Base-by-base conservation (phyloP, 1,140 invertebrate genomes). In the Helicoverpa armigera region DNA sequence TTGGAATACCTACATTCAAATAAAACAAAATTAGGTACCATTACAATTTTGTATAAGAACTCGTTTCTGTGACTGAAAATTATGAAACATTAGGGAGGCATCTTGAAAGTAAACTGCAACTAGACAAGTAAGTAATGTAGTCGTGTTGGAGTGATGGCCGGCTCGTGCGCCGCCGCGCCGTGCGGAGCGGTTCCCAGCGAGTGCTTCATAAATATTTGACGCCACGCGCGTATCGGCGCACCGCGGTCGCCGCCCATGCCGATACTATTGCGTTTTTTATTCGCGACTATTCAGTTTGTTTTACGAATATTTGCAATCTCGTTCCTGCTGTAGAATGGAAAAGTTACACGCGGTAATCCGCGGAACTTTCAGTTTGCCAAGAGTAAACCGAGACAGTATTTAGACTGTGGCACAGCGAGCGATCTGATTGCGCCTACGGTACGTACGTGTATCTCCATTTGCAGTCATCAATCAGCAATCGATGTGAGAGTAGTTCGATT, bases 191-290 rank as follows among this genome's bases (percentile, higher is more conserved):
- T 12, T 12, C 75, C 63, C 29, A 48, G 13, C 73, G 79, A 83
- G 82, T 83, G 83, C 53, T 85, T 76, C 79, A 82, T 85, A 85
- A 85, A 85, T 85, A 85, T 85, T 81, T 82, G 83, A 81, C n/a
- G 65, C 80, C 73, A 76, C 78, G 56, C 72, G 81, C 7, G 23
- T 58, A 69, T 69, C 65, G 65, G 35, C 35, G 35, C 35, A 43
- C 35, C 35, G 35, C 35, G 35, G 5, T 43, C 23, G 23, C 23
- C 23, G 23, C 35, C 35, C 9, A 43, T 5, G 0, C 35, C 35
- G 35, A 43, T 43, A 43, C 35, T 43, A 43, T 18, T 23, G 56
- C 54, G n/a, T 70, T 54, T 29, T 43, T 63, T 63, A 29, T 63
- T 63, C 18, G 2, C 13, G 13, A 54, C 13, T 14, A 13, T 54